Evolutionary conservation across 2,888 invertebrate genomes (phyloP).

Genomic region (Choreutis nemorana): DNA sequence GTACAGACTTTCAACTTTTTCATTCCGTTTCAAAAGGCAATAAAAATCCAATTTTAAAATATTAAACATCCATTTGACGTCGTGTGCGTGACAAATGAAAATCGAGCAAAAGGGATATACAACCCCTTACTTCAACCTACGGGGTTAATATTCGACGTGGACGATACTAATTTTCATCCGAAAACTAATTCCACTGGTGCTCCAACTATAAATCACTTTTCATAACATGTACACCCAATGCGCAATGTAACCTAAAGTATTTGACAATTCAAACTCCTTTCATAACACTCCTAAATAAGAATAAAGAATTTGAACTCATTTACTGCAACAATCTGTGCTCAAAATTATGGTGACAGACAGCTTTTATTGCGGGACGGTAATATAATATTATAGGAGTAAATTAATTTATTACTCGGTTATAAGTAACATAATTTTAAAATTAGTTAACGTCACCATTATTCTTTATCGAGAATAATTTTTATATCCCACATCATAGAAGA

Average conservation of each 20-base stretch:
- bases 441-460: conserved; percentile 14
- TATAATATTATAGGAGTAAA: conserved; percentile 45
- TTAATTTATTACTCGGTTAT: conserved; percentile 52
- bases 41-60: conserved; percentile 60
- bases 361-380: conserved; percentile 44
- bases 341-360: conserved; percentile 56
- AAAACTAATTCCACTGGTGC: too few species aligned
- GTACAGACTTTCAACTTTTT: conserved; percentile 23
- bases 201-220: too few species aligned
- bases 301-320: too few species aligned
- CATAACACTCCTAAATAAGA: too few species aligned
- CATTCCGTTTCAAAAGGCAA: conserved; percentile 34
- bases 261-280: too few species aligned
- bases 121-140: conserved; percentile 44
- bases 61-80: conserved; percentile 55
- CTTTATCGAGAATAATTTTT: too few species aligned
- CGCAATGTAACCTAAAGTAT: too few species aligned
- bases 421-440: conserved; percentile 39
- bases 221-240: too few species aligned
- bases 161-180: too few species aligned
- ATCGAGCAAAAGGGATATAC: conserved; percentile 42
- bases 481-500: too few species aligned
- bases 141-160: too few species aligned
- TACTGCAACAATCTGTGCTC: conserved; percentile 57
- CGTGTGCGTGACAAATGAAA: conserved; percentile 60